Base-by-base conservation (phyloP, 2,113 vertebrate species). In the Cromileptes altivelis region DNA sequence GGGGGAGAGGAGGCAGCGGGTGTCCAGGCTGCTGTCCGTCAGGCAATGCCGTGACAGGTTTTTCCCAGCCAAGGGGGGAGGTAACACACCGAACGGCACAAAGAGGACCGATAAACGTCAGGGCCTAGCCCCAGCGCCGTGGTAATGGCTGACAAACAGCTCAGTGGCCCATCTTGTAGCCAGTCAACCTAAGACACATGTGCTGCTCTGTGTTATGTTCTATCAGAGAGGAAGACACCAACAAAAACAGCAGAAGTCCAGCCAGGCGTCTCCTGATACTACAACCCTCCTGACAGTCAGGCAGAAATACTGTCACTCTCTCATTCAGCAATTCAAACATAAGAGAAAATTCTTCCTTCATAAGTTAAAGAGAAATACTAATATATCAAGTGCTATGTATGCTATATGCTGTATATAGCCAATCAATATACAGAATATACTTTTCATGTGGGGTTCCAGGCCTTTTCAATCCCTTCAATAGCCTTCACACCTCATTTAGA, bases 81-180 rank as follows among this genome's bases (percentile, higher is more conserved):
- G 80, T 71, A 87, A 84, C 85, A 73, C 62, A 40, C 23, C 17
- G 17, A 89, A 89, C 56, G n/a, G 78, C 84, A 80, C 85, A 82
- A 71, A 4, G 75, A 87, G 85, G 89, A 71, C 82, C 49, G 68
- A 91, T 90, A 90, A 93, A 92, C 82, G 78, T 87, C 90, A 92
- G 89, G 30, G 78, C 63, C 81, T 3, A 18, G 85, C 61, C 52
- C 33, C 69, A 5, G 69, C 9, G 17, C 68, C 52, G 9, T 30
- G 82, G 81, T 82, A 87, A 88, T 75, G 82, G 80, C 90, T 89
- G 85, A 94, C 80, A 85, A 91, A 93, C 57, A 65, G 71, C 74
- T 80, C 76, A 75, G 82, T 64, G 82, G 80, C 85, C 89, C 86
- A 80, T 87, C 80, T 86, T 27, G 40, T 70, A 70, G 84, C 72